Evolutionary conservation across 2,797 vertebrate species (phyloP).

Genomic region (Pantherophis vulpinus): DNA sequence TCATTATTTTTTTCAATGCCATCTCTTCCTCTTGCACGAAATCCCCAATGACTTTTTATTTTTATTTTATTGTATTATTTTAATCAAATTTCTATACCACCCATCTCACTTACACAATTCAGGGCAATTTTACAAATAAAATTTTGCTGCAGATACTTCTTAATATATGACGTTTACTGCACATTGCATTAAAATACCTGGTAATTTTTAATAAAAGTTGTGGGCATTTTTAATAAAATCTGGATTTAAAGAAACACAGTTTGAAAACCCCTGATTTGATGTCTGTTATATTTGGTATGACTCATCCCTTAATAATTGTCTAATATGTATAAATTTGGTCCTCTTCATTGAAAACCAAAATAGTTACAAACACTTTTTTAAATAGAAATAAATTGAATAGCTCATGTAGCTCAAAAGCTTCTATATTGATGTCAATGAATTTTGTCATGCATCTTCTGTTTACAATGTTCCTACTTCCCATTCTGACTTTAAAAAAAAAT

Average conservation of each 20-base stretch:
- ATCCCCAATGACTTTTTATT: not conserved
- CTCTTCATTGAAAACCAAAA: not conserved
- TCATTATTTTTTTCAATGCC: not conserved
- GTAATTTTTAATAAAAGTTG: not conserved
- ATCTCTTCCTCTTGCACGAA: not conserved
- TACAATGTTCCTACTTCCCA: not conserved
- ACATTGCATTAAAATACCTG: not conserved
- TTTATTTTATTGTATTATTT: not conserved
- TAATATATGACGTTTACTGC: not conserved
- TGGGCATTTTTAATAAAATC: not conserved
- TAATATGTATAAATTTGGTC: not conserved
- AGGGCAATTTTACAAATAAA: not conserved
- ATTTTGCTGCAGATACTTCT: not conserved
- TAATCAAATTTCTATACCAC: not conserved
- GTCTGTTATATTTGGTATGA: not conserved
- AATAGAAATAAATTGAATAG: not conserved
- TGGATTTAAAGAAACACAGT: not conserved
- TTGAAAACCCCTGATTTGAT: not conserved
- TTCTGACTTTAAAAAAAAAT: not conserved
- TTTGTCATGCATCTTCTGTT: not conserved
- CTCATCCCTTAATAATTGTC: not conserved
- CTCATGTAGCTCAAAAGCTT: not conserved
- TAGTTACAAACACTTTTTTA: not conserved
- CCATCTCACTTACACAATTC: not conserved
- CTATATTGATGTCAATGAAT: not conserved